Percentiles rank a stretch among this genome's conserved stretches.
Evolutionary conservation across 2,888 invertebrate species (phyloP).

Genomic region (Tridacna gigas): DNA sequence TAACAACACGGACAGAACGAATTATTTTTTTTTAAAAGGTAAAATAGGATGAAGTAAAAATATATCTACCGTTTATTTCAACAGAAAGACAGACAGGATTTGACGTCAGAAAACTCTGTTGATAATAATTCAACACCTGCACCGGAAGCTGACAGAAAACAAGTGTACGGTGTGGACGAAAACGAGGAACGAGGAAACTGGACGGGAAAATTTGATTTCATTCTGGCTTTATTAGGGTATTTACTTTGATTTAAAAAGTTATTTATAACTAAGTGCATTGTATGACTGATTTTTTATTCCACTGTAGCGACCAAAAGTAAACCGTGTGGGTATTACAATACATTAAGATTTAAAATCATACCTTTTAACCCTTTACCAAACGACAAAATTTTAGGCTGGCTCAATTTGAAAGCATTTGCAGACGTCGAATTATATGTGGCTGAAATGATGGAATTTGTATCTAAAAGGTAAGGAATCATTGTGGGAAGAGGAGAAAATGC

Average conservation of each 20-base stretch:
- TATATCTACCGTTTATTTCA: not conserved
- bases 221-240: constrained; percentile 74
- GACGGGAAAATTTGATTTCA: constrained; percentile 75
- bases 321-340: too few relatives aligned
- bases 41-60: not conserved
- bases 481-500: too few relatives aligned
- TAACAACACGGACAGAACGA: not conserved
- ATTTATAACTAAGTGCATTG: too few relatives aligned
- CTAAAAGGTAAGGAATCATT: too few relatives aligned
- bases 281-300: too few relatives aligned
- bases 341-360: too few relatives aligned
- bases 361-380: too few relatives aligned
- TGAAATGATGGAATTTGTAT: too few relatives aligned
- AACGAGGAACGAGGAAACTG: constrained; percentile 78
- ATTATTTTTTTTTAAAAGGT: not conserved
- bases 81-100: not conserved
- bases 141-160: constrained; percentile 57
- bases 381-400: too few relatives aligned
- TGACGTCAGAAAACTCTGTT: not conserved
- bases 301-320: too few relatives aligned
- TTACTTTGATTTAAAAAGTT: not conserved
- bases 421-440: too few relatives aligned
- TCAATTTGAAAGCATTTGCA: too few relatives aligned
- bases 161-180: constrained; percentile 73
- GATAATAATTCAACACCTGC: not conserved